Conservation (phyloP, 1,140 invertebrate species). For the Steinernema feltiae region DNA sequence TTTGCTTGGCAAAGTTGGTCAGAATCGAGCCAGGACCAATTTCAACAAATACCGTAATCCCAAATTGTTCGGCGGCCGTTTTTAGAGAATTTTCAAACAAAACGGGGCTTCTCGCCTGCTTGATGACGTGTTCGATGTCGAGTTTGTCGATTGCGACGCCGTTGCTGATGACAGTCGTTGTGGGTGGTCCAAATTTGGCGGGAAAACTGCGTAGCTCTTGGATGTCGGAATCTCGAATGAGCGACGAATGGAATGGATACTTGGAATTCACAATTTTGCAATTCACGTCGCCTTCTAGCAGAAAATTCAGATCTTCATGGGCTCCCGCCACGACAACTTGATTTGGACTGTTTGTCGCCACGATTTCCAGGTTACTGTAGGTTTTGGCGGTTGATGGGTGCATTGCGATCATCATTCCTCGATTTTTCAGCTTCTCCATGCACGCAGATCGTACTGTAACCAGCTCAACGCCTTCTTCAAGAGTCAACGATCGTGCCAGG, state of each 20-base stretch:
- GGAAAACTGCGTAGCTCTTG: neutral
- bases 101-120: neutral
- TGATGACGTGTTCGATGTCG: neutral
- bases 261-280: slow-evolving; percentile 24
- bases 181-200: slow-evolving; percentile 12
- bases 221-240: slow-evolving; percentile 26
- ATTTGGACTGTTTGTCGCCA: slow-evolving; percentile 32
- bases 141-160: slow-evolving; percentile 22
- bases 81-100: neutral
- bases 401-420: slow-evolving; percentile 35
- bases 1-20: neutral
- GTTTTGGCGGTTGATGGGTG: slow-evolving; percentile 16
- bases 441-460: slow-evolving; percentile 27
- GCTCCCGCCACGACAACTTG: slow-evolving; percentile 31
- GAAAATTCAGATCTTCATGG: slow-evolving; percentile 15
- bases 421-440: slow-evolving; percentile 30
- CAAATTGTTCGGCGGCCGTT: neutral
- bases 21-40: neutral
- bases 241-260: slow-evolving; percentile 35
- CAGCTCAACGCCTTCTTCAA: slow-evolving; percentile 31
- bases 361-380: slow-evolving; percentile 24
- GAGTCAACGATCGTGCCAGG: slow-evolving; percentile 21
- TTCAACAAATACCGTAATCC: neutral
- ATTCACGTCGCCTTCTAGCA: slow-evolving; percentile 16
- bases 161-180: slow-evolving; percentile 31